Evolutionary conservation across 2,113 vertebrate genomes (phyloP), one percentile per base, ranked within the genome.

Genomic region (Casuarius casuarius): DNA sequence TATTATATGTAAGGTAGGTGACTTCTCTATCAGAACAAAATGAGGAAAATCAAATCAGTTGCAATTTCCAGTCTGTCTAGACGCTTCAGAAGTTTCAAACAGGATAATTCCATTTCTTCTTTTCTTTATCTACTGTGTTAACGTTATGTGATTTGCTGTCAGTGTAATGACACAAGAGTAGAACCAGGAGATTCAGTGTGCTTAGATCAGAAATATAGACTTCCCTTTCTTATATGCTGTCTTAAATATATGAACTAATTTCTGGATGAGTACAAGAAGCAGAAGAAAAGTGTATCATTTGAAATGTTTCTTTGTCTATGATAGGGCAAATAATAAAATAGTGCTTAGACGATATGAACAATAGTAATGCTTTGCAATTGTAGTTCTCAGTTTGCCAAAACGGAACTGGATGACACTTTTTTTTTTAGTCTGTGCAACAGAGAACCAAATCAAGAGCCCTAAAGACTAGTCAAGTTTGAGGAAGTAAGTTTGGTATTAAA

Each of bases 21-120:
- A 78, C 33, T 56, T 84, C 48, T 59, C 51, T 75, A 11, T 33
- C 66, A 52, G 42, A 90, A 52, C 54, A 83, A 25, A 84, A 62
- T 23, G 5, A 66, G 23, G 35, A 83, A 91, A 96, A 96, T 88
- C 22, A 46, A 76, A 95, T 74, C 9, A n/a, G 20, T 17, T 35
- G 16, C n/a, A 84, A 95, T 85, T 66, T 82, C 65, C 61, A 87
- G 58, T 42, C 74, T 94, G 66, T 90, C 84, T 88, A 77, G 92
- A 67, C 3, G 0, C 78, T 92, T 91, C 85, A 59, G 49, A 90
- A 90, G 56, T 93, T 86, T 84, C 62, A 82, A 96, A 85, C 7
- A 46, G 49, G 49, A 25, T 82, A 73, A 92, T 94, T 89, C 62
- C 58, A 82, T 93, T 96, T 87, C 33, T 87, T 72, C 15, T 63